Percentiles rank a stretch among this genome's conserved stretches.
phyloP scores from a whole-genome alignment of 64 coral and sea anemone genomes.

The Montipora sp. region DNA sequence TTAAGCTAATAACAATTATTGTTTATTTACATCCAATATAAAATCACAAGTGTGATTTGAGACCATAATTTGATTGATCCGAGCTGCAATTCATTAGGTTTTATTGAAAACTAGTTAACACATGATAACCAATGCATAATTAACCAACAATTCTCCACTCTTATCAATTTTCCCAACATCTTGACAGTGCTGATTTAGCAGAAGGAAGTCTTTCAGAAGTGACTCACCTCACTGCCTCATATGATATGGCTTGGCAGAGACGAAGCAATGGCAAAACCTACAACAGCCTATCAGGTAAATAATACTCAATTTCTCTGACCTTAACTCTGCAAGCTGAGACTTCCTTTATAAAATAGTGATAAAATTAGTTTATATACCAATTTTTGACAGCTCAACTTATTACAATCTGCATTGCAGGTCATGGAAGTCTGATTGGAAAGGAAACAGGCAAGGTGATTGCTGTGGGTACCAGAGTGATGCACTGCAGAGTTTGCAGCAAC shows the following conservation, averaged over 20 bases:
- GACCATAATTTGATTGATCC: constrained; percentile 3
- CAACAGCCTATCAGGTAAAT: constrained; percentile 15
- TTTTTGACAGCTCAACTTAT: neutral
- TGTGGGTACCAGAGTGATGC: constrained; percentile 15
- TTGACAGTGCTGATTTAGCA: constrained; percentile 5
- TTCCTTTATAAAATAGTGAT: constrained; percentile 4
- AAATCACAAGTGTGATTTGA: neutral
- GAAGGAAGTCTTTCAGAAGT: constrained; percentile 10
- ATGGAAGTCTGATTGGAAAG: constrained; percentile 24
- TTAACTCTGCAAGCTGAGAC: neutral
- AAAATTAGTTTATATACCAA: neutral
- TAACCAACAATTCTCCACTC: constrained; percentile 10
- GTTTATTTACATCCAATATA: neutral
- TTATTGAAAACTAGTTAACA: neutral
- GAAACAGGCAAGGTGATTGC: constrained; percentile 34
- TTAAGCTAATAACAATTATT: too few species aligned
- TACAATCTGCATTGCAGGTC: constrained; percentile 14
- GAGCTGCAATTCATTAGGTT: constrained; percentile 2
- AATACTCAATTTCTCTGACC: constrained; percentile 3
- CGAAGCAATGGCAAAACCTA: constrained; percentile 27
- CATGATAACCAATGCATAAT: neutral
- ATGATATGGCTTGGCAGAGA: constrained; percentile 44
- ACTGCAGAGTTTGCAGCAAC: constrained; percentile 21
- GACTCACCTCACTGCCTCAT: constrained; percentile 10
- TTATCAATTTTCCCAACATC: constrained; percentile 8